Evolutionary conservation across 2,113 vertebrate genomes (phyloP), one percentile per base, ranked within the genome.

Genomic region (Andinoacara biseriatus): DNA sequence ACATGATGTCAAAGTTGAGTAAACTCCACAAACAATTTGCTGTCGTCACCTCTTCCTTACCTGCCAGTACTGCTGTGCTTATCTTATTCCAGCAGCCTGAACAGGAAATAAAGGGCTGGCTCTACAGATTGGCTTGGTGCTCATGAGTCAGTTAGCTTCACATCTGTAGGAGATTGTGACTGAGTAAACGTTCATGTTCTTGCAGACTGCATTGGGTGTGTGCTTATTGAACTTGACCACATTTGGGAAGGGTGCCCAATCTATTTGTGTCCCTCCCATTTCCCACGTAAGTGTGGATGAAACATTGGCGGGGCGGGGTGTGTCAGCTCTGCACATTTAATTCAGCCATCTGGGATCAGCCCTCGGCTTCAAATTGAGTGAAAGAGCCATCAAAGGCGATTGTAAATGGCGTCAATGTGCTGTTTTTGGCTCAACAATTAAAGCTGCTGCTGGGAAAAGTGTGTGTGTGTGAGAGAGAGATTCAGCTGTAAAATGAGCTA

Each of bases 191-290:
- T 85, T 79, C 58, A 3, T 75, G 87, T 89, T 91, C 74, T 67
- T 54, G 60, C 83, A 86, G 86, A 90, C 88, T 35, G 9, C 75
- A 76, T 82, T 90, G 93, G 92, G 94, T 92, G 94, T 95, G 93
- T 93, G 76, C 89, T 38, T 79, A 86, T 72, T 85, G 82, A 90
- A 80, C 38, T 80, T 84, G 67, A 94, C 91, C 93, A 90, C 92
- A 93, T 83, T 82, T 87, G 88, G 90, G 90, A 92, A 90, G 91
- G 80, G 58, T 89, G 92, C 92, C 87, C 86, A 57, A 43, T 89
- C 94, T 94, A 94, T 94, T 94, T 93, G 91, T 88, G 93, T 85
- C 87, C 86, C 78, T 91, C 87, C 75, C 89, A 90, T 92, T 91
- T 94, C 89, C 89, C 89, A 88, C 85, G 83, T 91, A 90, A 80